Evolutionary conservation across 37 sponge, comb jelly and placozoan genomes (phyloP).

Genomic region (Ephydatia muelleri): DNA sequence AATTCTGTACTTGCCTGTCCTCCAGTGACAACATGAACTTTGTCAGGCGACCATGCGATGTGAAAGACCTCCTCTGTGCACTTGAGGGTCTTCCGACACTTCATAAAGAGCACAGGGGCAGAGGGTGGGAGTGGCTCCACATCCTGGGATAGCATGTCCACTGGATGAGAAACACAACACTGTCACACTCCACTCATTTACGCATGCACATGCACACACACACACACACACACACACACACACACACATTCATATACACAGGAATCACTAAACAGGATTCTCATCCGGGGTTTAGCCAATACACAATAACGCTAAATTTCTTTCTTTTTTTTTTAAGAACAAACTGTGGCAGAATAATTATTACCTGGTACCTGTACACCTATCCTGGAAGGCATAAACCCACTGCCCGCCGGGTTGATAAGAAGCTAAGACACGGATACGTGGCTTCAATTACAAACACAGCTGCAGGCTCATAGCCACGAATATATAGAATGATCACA

Average conservation of each 20-base stretch:
- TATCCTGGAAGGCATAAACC: too few species aligned
- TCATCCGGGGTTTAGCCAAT: too few species aligned
- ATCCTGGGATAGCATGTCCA: conserved; percentile 11
- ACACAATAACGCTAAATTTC: too few species aligned
- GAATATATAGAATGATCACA: too few species aligned
- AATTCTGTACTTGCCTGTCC: conserved; percentile 68
- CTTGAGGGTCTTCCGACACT: conserved; percentile 57
- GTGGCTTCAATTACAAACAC: too few species aligned
- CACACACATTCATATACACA: neutral
- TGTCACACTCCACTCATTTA: neutral
- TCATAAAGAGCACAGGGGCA: conserved; percentile 47
- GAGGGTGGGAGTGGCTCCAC: conserved; percentile 21
- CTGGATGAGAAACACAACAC: conserved; percentile 23
- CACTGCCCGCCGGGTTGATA: too few species aligned
- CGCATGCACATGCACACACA: neutral
- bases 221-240: conserved; percentile 7
- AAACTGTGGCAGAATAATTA: too few species aligned
- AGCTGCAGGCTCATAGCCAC: too few species aligned
- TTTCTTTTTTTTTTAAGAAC: too few species aligned
- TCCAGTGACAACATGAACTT: conserved; percentile 51
- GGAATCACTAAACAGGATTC: too few species aligned
- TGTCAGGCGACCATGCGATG: conserved; percentile 79
- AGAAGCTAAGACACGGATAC: too few species aligned
- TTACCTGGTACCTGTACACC: too few species aligned
- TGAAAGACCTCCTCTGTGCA: conserved; percentile 8